These are phyloP conservation scores for Drosophila takahashii DNA, from an alignment of 1,140 invertebrate genomes.

Conservation along the genomic window DNA sequence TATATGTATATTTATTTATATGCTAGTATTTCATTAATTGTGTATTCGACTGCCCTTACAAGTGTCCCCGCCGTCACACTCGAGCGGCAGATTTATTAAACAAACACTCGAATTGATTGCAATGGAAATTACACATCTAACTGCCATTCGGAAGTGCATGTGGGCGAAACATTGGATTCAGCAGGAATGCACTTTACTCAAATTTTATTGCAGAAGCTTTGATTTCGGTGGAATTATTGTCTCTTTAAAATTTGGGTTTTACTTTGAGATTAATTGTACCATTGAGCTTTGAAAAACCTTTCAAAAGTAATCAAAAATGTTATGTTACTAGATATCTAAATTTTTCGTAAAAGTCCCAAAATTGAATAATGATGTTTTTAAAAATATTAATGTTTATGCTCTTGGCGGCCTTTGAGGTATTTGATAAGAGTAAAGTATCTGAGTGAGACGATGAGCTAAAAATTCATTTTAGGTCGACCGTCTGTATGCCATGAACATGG, in stretches of 20 bases:
- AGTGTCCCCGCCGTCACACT: conserved; percentile 2
- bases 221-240: neutral
- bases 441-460: neutral
- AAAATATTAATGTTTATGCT: neutral
- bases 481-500: neutral
- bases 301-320: neutral
- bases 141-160: conserved; percentile 6
- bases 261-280: neutral
- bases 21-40: conserved; percentile 48
- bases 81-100: conserved; percentile 20
- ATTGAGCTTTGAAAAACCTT: neutral
- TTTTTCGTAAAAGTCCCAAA: neutral
- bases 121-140: conserved; percentile 10
- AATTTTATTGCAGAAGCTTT: neutral
- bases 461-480: neutral
- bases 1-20: conserved; percentile 36
- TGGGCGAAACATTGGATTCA: neutral
- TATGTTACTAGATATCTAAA: neutral
- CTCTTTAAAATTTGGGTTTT: too few species aligned
- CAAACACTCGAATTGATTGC: conserved; percentile 40
- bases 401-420: neutral
- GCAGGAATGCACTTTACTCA: neutral
- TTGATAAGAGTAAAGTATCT: neutral
- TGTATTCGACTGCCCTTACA: conserved; percentile 26
- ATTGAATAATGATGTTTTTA: neutral